Evolutionary conservation across 2,888 invertebrate genomes (phyloP).

Genomic region (Anthophora plumipes): DNA sequence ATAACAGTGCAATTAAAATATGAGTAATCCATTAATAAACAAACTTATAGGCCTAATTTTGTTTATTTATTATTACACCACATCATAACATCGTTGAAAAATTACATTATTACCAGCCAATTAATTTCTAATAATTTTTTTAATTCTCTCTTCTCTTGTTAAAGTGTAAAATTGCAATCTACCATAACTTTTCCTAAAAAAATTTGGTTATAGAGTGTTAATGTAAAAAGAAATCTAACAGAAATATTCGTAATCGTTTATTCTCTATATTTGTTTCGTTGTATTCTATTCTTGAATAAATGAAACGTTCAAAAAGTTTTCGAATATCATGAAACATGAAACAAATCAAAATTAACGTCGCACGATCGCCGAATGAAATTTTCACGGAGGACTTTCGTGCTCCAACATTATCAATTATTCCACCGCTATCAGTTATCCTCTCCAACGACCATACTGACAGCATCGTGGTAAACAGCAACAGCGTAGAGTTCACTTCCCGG

Average conservation of each 20-base stretch:
- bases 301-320: neutral
- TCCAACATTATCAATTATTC: slow-evolving; percentile 30
- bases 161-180: too few relatives aligned
- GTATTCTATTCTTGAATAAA: neutral
- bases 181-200: too few relatives aligned
- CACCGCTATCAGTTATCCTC: slow-evolving; percentile 23
- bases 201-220: too few relatives aligned
- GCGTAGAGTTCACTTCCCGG: slow-evolving; percentile 26
- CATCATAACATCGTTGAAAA: too few relatives aligned
- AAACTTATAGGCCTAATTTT: too few relatives aligned
- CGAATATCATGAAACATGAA: neutral
- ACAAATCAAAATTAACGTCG: neutral
- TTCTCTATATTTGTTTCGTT: neutral
- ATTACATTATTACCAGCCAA: too few relatives aligned
- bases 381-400: neutral
- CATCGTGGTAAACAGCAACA: slow-evolving; percentile 25
- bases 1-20: too few relatives aligned
- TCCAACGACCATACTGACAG: slow-evolving; percentile 12
- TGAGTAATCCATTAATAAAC: too few relatives aligned
- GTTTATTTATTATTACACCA: too few relatives aligned
- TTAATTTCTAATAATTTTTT: too few relatives aligned
- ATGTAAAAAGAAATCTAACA: too few relatives aligned
- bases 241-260: neutral
- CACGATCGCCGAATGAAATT: slow-evolving; percentile 1
- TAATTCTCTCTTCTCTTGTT: too few relatives aligned